A percentile compares a stretch with the other conserved stretches of the same genome.
Conservation (phyloP, 2,888 invertebrate genomes). For the Drosophila peninsularis region DNA sequence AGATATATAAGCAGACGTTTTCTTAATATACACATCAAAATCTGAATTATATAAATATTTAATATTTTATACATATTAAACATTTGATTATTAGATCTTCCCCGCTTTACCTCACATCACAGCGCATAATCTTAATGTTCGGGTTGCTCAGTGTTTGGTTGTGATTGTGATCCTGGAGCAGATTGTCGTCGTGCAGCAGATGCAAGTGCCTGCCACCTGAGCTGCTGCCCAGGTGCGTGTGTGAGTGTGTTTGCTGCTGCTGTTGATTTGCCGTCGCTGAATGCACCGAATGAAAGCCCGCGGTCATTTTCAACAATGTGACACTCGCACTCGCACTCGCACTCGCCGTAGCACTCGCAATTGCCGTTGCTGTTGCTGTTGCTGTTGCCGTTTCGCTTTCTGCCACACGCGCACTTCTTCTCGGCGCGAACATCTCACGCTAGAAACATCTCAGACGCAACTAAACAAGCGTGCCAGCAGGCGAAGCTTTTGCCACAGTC, state of each 20-base stretch:
- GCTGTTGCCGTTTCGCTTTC: slow-evolving; percentile 69
- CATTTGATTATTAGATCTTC: no score
- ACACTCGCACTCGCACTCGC: slow-evolving; percentile 40
- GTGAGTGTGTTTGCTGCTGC: slow-evolving; percentile 26
- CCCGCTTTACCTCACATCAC: slow-evolving; percentile 53
- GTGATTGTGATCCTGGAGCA: slow-evolving; percentile 56
- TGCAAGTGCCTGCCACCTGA: slow-evolving; percentile 22
- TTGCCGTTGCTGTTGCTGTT: slow-evolving; percentile 7
- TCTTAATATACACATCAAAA: no score
- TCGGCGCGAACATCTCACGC: slow-evolving; percentile 81
- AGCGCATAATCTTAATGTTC: slow-evolving; percentile 64
- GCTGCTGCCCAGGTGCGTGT: slow-evolving; percentile 13
- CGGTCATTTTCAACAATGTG: slow-evolving; percentile 78
- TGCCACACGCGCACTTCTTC: slow-evolving; percentile 73
- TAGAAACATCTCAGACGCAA: slow-evolving; percentile 82
- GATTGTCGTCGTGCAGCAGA: slow-evolving; percentile 36
- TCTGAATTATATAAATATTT: no score
- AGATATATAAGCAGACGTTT: no score
- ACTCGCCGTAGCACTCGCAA: slow-evolving; percentile 8
- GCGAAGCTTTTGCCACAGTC: slow-evolving; percentile 56
- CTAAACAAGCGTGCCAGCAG: slow-evolving; percentile 65
- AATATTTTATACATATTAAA: background rate
- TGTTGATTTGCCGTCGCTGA: slow-evolving; percentile 78
- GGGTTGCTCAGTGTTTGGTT: slow-evolving; percentile 42
- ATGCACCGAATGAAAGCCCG: slow-evolving; percentile 77